A percentile compares a stretch with the other conserved stretches of the same genome.
Evolutionary conservation across 1,140 invertebrate genomes (phyloP).

Genomic region (Copidosoma floridanum): DNA sequence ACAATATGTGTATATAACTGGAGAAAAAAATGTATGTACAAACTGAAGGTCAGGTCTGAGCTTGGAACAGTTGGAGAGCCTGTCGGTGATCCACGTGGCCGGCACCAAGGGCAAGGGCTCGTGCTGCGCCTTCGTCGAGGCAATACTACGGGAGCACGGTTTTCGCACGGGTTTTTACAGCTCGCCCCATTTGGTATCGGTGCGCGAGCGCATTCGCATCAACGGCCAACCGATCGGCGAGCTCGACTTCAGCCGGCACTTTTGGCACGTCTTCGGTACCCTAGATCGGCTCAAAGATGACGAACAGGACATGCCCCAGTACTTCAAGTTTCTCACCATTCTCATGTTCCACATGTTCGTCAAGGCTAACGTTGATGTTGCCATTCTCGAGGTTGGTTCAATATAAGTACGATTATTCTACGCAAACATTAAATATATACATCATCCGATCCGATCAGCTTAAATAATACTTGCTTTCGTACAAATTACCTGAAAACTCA

Average conservation of each 20-base stretch:
- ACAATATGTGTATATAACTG: no score
- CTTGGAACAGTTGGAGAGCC: slow-evolving; percentile 62
- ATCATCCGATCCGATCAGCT: no score
- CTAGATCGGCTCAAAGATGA: slow-evolving; percentile 60
- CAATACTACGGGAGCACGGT: slow-evolving; percentile 81
- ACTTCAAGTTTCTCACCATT: slow-evolving; percentile 93
- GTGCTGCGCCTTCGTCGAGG: slow-evolving; percentile 91
- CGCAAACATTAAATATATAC: no score
- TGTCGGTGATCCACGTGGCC: slow-evolving; percentile 89
- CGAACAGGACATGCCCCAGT: slow-evolving; percentile 81
- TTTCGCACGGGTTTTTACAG: slow-evolving; percentile 93
- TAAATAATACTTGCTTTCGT: no score
- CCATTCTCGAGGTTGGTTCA: slow-evolving; percentile 77
- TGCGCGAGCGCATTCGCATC: slow-evolving; percentile 89
- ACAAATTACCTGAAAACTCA: no score
- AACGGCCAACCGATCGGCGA: slow-evolving; percentile 78
- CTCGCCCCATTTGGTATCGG: slow-evolving; percentile 91
- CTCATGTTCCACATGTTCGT: slow-evolving; percentile 89
- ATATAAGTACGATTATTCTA: no score
- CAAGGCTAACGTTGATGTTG: slow-evolving; percentile 85
- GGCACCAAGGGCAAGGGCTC: slow-evolving; percentile 97
- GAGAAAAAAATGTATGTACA: no score
- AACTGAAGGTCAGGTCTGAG: slow-evolving; percentile 62
- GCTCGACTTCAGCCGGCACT: slow-evolving; percentile 74
- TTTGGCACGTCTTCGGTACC: slow-evolving; percentile 78